Evolutionary conservation across 2,113 vertebrate species (phyloP), one percentile per base, ranked within the genome.

Genomic region (Erinaceus europaeus): DNA sequence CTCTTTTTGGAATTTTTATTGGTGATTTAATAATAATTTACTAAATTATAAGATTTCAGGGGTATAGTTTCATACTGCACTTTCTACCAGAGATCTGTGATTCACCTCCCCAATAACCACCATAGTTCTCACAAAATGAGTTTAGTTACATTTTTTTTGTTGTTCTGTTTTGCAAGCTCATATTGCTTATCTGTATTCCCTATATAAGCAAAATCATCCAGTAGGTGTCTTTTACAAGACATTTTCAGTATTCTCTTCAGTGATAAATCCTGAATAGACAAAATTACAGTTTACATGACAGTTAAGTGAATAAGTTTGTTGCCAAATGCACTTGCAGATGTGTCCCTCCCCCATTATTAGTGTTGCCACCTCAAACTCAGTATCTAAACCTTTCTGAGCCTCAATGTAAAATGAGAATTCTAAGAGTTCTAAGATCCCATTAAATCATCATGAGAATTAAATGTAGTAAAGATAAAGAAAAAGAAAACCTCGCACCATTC

Each of bases 191-290:
- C n/a, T n/a, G n/a, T n/a, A n/a, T n/a, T n/a, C n/a, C n/a, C n/a
- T n/a, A n/a, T n/a, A n/a, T n/a, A n/a, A n/a, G n/a, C n/a, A n/a
- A n/a, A n/a, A n/a, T n/a, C n/a, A n/a, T n/a, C n/a, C n/a, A n/a
- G n/a, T n/a, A n/a, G n/a, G n/a, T n/a, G n/a, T n/a, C n/a, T n/a
- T n/a, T n/a, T n/a, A n/a, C n/a, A n/a, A n/a, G n/a, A n/a, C n/a
- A n/a, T n/a, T n/a, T n/a, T n/a, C 91, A 93, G 86, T 83, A 50
- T 73, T 2, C 4, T 34, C 83, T 92, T 59, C 88, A 96, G 89
- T 90, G 9, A 93, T 86, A 85, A 92, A 36, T 77, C 5, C 20
- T 55, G 73, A 62, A 38, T 17, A 65, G n/a, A 34, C 27, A 93
- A 90, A 77, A 50, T 44, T n/a, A n/a, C n/a, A n/a, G n/a, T n/a